Base-by-base conservation (phyloP, 1,140 invertebrate genomes). In the Popillia japonica region DNA sequence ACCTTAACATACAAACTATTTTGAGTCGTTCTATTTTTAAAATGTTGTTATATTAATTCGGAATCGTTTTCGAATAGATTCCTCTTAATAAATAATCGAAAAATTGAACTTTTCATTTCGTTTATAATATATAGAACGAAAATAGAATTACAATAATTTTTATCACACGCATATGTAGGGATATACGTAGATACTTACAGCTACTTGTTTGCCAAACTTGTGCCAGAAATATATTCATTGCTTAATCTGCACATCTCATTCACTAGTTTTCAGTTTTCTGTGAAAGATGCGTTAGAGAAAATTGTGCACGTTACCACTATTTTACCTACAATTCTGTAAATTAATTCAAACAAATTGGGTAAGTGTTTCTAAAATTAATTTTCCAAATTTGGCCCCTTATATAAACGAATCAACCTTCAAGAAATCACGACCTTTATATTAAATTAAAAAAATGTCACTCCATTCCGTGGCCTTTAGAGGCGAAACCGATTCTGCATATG, bases 161-260 rank as follows among this genome's bases (percentile, higher is more conserved):
- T 55, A 55, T 55, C 17, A 55, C 17, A 17, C 17, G 4, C 27
- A 34, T 34, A 34, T 34, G 27, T 34, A 34, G 27, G 27, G 1
- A 34, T 34, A 34, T 34, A 34, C 27, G 27, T 34, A 34, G 27
- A 34, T 55, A 34, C 27, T 34, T 34, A 34, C 27, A 34, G 64
- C 8, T 0, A 72, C 34, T 74, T 74, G 41, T 74, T 74, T 74
- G 72, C 72, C 72, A 74, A 76, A 76, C 11, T 34, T 17, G 41
- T 55, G 17, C 75, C 75, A 76, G 27, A 76, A 76, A 76, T 76
- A 76, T 23, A 44, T 14, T 34, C 22, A 42, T 76, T 42, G 23
- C 75, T 40, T 76, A 2, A 14, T 17, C 44, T 10, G 10, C 44
- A 20, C n/a, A 74, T 41, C 41, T 74, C 41, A 74, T 74, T 74